Conservation (phyloP, 2,797 vertebrate species). For the Denticeps clupeoides region DNA sequence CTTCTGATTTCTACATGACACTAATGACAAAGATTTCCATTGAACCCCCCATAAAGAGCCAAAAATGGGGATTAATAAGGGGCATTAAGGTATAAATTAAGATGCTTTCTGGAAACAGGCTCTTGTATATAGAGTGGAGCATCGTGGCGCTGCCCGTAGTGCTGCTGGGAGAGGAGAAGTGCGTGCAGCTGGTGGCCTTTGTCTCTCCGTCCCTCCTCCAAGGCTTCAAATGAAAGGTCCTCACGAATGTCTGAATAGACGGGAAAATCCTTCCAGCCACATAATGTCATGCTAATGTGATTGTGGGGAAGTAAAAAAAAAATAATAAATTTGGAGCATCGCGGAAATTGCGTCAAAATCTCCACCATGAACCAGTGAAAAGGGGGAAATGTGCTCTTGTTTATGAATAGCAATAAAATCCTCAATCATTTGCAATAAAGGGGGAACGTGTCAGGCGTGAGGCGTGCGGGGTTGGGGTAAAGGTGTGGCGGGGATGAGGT, state of each 20-base stretch:
- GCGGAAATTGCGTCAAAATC: constrained; percentile 65
- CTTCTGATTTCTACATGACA: background rate
- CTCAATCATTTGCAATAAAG: constrained; percentile 61
- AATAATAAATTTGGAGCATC: no score
- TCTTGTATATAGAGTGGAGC: constrained; percentile 16
- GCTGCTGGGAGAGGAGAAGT: constrained; percentile 46
- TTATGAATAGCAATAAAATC: constrained; percentile 62
- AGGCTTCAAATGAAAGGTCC: constrained; percentile 49
- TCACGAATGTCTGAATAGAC: constrained; percentile 36
- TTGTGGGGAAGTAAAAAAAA: constrained; percentile 65
- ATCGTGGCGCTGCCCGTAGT: constrained; percentile 17
- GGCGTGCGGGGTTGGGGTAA: constrained; percentile 36
- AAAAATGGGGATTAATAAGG: constrained; percentile 29
- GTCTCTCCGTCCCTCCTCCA: constrained; percentile 35
- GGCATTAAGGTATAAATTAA: constrained; percentile 29
- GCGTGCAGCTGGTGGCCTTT: constrained; percentile 69
- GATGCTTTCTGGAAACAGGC: constrained; percentile 15
- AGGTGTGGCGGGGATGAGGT: constrained; percentile 35
- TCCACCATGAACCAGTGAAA: constrained; percentile 53
- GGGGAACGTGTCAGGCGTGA: constrained; percentile 46
- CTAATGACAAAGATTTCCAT: background rate
- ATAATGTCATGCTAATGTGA: constrained; percentile 67
- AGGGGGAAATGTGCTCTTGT: constrained; percentile 39
- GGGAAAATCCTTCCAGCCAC: constrained; percentile 34
- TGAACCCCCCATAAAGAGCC: background rate